These are phyloP conservation scores for Molorchus minor DNA, from an alignment of 2,888 invertebrate genomes.

Conservation along the genomic window DNA sequence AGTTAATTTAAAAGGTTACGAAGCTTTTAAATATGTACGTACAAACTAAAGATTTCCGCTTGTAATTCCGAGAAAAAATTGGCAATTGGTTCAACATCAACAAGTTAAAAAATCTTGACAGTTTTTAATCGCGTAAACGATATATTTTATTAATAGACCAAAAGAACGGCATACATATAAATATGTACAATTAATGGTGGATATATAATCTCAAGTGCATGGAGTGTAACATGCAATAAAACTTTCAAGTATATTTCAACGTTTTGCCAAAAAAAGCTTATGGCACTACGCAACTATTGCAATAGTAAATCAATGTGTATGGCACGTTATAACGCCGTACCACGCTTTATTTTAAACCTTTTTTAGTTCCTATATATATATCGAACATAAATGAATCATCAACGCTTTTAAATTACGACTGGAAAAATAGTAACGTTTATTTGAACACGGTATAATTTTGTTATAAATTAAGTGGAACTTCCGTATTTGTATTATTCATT, in stretches of 20 bases:
- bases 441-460: slow-evolving; percentile 1
- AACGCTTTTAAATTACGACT: background rate
- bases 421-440: background rate
- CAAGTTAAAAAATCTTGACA: too few species aligned
- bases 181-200: background rate
- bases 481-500: slow-evolving; percentile 4
- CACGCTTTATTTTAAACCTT: slow-evolving; percentile 1
- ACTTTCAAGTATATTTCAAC: slow-evolving; percentile 7
- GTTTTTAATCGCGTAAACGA: too few species aligned
- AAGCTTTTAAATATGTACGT: too few species aligned
- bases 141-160: too few species aligned
- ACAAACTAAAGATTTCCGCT: too few species aligned
- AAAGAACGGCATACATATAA: too few species aligned
- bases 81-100: too few species aligned
- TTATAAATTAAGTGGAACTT: slow-evolving; percentile 8
- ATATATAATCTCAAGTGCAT: background rate
- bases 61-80: too few species aligned
- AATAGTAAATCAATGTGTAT: slow-evolving; percentile 13
- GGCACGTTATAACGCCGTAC: background rate
- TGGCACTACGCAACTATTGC: slow-evolving; percentile 9
- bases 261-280: slow-evolving; percentile 21
- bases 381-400: slow-evolving; percentile 10
- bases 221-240: slow-evolving; percentile 13
- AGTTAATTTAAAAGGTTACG: too few species aligned
- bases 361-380: background rate